A percentile compares a stretch with the other conserved stretches of the same genome.
phyloP scores from a whole-genome alignment of 2,113 vertebrate species.

The Natator depressus region DNA sequence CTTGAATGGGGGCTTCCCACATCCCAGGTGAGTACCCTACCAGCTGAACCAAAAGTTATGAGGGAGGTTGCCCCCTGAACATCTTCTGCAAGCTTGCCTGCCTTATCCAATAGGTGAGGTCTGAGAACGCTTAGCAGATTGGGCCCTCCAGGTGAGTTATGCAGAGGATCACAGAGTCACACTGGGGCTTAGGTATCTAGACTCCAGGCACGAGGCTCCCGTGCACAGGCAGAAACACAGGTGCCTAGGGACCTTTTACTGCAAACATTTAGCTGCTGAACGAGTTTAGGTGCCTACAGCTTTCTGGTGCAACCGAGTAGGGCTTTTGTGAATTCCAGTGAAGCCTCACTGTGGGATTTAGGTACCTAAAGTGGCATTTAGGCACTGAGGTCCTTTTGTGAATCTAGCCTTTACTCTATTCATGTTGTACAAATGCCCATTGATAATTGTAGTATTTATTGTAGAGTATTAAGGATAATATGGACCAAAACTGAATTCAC shows the following conservation, averaged over 20 bases:
- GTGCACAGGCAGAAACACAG: too few relatives aligned
- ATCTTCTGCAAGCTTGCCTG: too few relatives aligned
- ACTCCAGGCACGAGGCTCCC: too few relatives aligned
- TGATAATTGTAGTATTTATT: not conserved
- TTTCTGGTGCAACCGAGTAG: not conserved
- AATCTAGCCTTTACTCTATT: not conserved
- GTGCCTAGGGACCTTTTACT: not conserved
- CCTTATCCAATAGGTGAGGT: too few relatives aligned
- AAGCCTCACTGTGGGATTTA: not conserved
- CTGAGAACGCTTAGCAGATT: too few relatives aligned
- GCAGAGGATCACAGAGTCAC: too few relatives aligned
- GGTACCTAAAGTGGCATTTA: not conserved
- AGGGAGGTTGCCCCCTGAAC: too few relatives aligned
- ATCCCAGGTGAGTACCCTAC: too few relatives aligned
- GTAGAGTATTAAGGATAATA: not conserved
- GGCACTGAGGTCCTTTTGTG: not conserved
- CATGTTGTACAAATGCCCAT: not conserved
- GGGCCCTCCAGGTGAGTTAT: too few relatives aligned
- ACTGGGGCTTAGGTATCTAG: too few relatives aligned
- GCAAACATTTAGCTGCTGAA: not conserved
- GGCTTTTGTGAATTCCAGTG: not conserved
- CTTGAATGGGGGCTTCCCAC: too few relatives aligned
- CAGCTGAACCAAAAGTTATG: too few relatives aligned
- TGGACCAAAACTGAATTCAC: not conserved
- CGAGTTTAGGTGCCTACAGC: not conserved